Evolutionary conservation across 2,888 invertebrate species (phyloP).

Genomic region (Carabus problematicus): DNA sequence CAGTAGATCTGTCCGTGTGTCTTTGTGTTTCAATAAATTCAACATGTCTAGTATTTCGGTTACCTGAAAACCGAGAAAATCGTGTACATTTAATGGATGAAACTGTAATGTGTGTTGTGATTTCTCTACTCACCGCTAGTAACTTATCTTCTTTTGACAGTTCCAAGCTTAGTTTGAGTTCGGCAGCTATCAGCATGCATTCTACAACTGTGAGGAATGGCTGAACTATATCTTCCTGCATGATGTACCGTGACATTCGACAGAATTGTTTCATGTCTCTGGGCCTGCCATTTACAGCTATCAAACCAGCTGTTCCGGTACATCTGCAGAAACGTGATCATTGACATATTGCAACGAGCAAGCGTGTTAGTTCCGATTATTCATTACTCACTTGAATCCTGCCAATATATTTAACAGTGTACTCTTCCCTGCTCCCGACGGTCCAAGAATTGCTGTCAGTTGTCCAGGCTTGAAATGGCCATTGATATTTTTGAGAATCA

Average conservation of each 20-base stretch:
- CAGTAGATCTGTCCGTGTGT: conserved; percentile 76
- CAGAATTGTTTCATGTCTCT: conserved; percentile 81
- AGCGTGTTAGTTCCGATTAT: too few relatives aligned
- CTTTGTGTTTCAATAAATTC: conserved; percentile 73
- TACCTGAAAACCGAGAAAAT: conserved; percentile 67
- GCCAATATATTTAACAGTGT: conserved; percentile 88
- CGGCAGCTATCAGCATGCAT: conserved; percentile 87
- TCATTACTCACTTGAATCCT: conserved; percentile 94
- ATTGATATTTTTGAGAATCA: conserved; percentile 79
- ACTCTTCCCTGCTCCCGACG: conserved; percentile 92
- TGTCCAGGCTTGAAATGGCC: conserved; percentile 87
- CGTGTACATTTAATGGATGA: neutral
- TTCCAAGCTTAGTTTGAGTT: conserved; percentile 81
- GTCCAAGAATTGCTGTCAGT: conserved; percentile 90
- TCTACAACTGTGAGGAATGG: conserved; percentile 88
- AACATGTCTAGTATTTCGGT: conserved; percentile 85
- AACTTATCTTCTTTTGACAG: conserved; percentile 69
- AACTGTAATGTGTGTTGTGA: neutral
- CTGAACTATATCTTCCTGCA: conserved; percentile 90
- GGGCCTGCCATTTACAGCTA: conserved; percentile 79
- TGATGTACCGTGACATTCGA: conserved; percentile 92
- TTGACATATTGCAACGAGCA: too few relatives aligned
- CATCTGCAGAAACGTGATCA: conserved; percentile 64
- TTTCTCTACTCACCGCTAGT: conserved; percentile 68
- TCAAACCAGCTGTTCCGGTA: conserved; percentile 72